phyloP scores from a whole-genome alignment of 2,797 vertebrate species.

The Cichlasoma orientale region DNA sequence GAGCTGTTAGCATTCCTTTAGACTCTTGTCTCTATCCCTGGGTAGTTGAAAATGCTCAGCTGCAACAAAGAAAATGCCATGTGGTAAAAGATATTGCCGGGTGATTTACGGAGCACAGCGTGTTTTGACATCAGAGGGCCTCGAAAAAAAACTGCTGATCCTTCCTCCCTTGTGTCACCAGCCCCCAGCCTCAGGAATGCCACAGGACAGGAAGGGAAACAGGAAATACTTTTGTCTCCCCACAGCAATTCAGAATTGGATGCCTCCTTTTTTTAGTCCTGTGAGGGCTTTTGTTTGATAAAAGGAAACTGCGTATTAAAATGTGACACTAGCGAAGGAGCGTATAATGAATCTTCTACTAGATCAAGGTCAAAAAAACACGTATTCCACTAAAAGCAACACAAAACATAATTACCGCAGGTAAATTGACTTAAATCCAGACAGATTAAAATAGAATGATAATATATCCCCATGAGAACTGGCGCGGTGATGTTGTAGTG shows the following conservation, averaged over 20 bases:
- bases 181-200: conserved; percentile 71
- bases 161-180: conserved; percentile 63
- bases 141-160: conserved; percentile 73
- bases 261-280: conserved; percentile 45
- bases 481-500: conserved; percentile 38
- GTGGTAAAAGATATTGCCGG: conserved; percentile 39
- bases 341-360: conserved; percentile 8
- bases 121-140: conserved; percentile 65
- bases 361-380: conserved; percentile 46
- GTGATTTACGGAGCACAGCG: conserved; percentile 38
- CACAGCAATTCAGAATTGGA: conserved; percentile 50
- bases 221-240: conserved; percentile 77
- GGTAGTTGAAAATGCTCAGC: conserved; percentile 46
- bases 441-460: conserved; percentile 34
- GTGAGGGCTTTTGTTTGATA: conserved; percentile 47
- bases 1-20: conserved; percentile 1
- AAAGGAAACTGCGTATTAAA: conserved; percentile 43
- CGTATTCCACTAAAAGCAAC: conserved; percentile 18
- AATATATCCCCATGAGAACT: conserved; percentile 41
- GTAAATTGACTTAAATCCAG: conserved; percentile 49
- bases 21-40: not conserved
- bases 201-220: conserved; percentile 67
- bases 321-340: conserved; percentile 23
- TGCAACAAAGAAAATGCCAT: conserved; percentile 56
- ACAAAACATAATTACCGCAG: conserved; percentile 55